Base-by-base conservation (phyloP, 1,140 invertebrate genomes). In the Chironomus striatipennis region DNA sequence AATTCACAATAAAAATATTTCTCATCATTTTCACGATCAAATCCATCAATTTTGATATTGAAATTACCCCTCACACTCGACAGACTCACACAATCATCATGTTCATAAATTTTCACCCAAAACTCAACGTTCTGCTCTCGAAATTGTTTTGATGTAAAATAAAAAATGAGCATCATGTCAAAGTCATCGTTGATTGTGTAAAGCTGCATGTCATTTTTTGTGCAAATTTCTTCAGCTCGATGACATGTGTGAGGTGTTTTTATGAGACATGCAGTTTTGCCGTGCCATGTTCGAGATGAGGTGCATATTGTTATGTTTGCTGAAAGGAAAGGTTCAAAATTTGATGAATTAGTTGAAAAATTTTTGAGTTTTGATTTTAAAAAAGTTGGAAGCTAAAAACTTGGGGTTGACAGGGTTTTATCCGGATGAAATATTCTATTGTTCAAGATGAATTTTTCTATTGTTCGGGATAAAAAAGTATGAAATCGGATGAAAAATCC, bases 1-100 rank as follows among this genome's bases (percentile, higher is more conserved):
- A 57, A 57, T 57, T 57, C 47, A 57, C 47, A 57, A 15, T n/a
- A 57, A 57, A 57, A 57, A 57, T 57, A 57, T 57, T 57, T 57
- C 12, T 12, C 12, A 57, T 57, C 12, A 57, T 57, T 57, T 57
- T 57, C 24, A 34, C 24, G 24, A 34, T 34, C 47, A 57, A 57
- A 57, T 12, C 15, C 47, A 15, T 57, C 8, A 57, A 57, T 12
- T 57, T 57, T 12, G 3, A 57, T 5, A 57, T n/a, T 57, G 0
- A 57, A 57, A 57, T n/a, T 57, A 12, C 47, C 47, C 12, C n/a
- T 5, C 12, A 12, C 12, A 57, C 47, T 57, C 0, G n/a, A 5
- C 4, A 57, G 47, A 57, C 12, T n/a, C n/a, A 57, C 12, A 57
- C 47, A 57, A 15, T 57, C 12, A 57, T n/a, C n/a, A 57, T 57